Conservation (phyloP, 2,888 invertebrate species). For the Malacosoma neustria region DNA sequence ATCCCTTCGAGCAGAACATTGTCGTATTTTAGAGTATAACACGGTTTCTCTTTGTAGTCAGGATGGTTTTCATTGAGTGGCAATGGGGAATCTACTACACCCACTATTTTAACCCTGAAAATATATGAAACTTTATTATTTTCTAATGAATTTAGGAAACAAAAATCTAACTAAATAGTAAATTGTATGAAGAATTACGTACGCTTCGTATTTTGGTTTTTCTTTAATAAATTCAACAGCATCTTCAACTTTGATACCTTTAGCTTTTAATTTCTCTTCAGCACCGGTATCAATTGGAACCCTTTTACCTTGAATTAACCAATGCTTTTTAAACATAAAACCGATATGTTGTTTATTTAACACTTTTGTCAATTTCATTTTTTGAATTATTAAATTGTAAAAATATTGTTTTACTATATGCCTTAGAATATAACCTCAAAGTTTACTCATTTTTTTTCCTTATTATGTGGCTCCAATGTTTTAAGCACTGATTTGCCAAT, state of each 20-base stretch:
- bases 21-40: constrained; percentile 74
- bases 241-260: constrained; percentile 77
- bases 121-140: neutral
- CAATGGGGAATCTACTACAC: constrained; percentile 45
- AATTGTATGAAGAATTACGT: no score
- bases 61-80: constrained; percentile 77
- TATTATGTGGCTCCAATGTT: no score
- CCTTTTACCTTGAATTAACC: constrained; percentile 80
- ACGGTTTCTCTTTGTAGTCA: constrained; percentile 77
- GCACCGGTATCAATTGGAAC: constrained; percentile 70
- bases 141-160: neutral
- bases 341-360: constrained; percentile 81
- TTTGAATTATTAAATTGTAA: neutral
- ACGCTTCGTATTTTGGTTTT: constrained; percentile 38
- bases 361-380: constrained; percentile 79
- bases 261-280: constrained; percentile 64
- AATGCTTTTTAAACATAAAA: constrained; percentile 82
- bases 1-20: constrained; percentile 83
- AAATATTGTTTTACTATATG: no score
- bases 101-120: constrained; percentile 57
- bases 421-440: no score
- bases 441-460: no score
- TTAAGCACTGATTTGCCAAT: no score
- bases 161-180: no score
- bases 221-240: constrained; percentile 74